A percentile compares a stretch with the other conserved stretches of the same genome.
Evolutionary conservation across 2,888 invertebrate genomes (phyloP).

Genomic region (Leucoma salicis): DNA sequence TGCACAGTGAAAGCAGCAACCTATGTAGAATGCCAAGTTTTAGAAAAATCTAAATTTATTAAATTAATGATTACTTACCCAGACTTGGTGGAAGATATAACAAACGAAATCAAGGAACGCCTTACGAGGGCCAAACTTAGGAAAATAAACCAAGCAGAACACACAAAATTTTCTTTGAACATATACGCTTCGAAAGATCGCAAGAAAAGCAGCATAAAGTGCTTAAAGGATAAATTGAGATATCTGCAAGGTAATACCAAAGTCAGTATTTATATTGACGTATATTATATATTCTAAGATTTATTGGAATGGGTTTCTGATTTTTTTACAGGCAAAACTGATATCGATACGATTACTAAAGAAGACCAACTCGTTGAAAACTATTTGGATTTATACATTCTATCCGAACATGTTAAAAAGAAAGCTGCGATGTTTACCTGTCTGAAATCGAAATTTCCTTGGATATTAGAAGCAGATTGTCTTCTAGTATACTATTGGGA

Average conservation of each 20-base stretch:
- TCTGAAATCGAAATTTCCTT: slow-evolving; percentile 63
- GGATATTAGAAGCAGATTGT: slow-evolving; percentile 73
- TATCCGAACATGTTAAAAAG: slow-evolving; percentile 73
- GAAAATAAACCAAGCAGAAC: slow-evolving; percentile 41
- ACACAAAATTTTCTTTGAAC: slow-evolving; percentile 53
- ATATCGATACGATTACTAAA: slow-evolving; percentile 49
- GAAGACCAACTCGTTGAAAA: slow-evolving; percentile 61
- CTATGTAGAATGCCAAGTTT: slow-evolving; percentile 79
- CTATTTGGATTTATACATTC: slow-evolving; percentile 69
- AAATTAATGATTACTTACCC: slow-evolving; percentile 75
- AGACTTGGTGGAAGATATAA: slow-evolving; percentile 57
- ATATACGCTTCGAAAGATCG: slow-evolving; percentile 71
- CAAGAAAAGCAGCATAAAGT: slow-evolving; percentile 74
- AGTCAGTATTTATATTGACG: not conserved
- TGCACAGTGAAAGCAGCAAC: slow-evolving; percentile 78
- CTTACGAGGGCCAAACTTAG: slow-evolving; percentile 48
- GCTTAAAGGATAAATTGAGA: slow-evolving; percentile 71
- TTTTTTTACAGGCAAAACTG: slow-evolving; percentile 50
- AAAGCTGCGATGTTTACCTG: slow-evolving; percentile 60
- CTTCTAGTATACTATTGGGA: slow-evolving; percentile 75
- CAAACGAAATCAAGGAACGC: slow-evolving; percentile 55
- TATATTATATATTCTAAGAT: too few species aligned
- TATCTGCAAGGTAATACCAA: slow-evolving; percentile 59
- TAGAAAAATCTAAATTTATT: slow-evolving; percentile 73
- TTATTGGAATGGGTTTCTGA: too few species aligned